phyloP scores from a whole-genome alignment of 2,797 vertebrate species.

The Synaphobranchus kaupii region DNA sequence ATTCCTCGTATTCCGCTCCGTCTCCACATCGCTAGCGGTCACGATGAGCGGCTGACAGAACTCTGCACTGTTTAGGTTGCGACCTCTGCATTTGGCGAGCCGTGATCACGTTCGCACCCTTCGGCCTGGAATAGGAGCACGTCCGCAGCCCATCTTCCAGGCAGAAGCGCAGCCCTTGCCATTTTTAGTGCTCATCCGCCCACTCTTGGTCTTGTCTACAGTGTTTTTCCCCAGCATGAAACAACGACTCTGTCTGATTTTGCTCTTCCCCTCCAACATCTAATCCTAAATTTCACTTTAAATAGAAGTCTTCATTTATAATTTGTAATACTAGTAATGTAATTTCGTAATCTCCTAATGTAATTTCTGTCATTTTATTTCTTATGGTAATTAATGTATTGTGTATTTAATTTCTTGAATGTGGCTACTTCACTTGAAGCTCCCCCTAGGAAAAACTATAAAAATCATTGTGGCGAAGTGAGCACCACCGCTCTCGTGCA shows the following conservation, averaged over 20 bases:
- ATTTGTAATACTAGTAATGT: no score
- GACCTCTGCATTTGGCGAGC: background rate
- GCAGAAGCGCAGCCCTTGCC: background rate
- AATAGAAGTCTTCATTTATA: no score
- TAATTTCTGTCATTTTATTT: no score
- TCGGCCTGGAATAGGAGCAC: background rate
- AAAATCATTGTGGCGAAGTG: no score
- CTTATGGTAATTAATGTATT: no score
- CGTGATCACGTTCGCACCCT: background rate
- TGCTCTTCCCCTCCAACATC: background rate
- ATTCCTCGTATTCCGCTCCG: slow-evolving; percentile 22
- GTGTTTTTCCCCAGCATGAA: background rate
- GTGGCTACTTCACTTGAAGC: no score
- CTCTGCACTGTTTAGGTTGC: background rate
- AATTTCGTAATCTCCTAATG: no score
- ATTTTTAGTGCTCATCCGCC: background rate
- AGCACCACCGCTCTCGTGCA: no score
- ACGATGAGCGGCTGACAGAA: slow-evolving; percentile 14
- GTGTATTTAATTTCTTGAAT: no score
- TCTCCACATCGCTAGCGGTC: slow-evolving; percentile 26
- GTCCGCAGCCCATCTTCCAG: background rate
- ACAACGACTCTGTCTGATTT: background rate
- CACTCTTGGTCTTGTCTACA: background rate
- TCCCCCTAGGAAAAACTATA: no score
- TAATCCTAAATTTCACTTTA: no score